Base-by-base conservation (phyloP, 92 coral and sea anemone genomes). In the Plumapathes pennacea region DNA sequence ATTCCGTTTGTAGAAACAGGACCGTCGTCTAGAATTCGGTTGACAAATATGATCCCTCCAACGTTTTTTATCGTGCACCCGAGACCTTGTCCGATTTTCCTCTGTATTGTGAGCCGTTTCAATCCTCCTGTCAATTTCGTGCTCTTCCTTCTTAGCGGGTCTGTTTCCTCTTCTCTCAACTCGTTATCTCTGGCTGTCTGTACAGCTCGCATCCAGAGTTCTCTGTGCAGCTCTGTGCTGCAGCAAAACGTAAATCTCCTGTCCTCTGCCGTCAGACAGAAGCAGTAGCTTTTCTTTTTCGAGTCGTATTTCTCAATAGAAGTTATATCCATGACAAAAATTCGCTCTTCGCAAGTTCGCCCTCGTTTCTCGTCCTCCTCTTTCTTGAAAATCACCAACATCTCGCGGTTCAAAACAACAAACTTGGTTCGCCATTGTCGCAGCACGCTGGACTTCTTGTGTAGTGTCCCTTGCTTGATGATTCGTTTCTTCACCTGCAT, bases 11-110 rank as follows among this genome's bases (percentile, higher is more conserved):
- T 79, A 0, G 96, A 89, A 10, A 89, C 99, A 5, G 96, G 90
- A 0, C 99, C 99, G 17, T 89, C 90, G 36, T 94, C 99, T 10
- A 94, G 67, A 42, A 94, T 94, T 5, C 99, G 81, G 33, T 83
- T 94, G 10, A 94, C 99, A 39, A 94, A 89, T 37, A 94, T 90
- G 21, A 85, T 75, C 9, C 99, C 99, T 7, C 90, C 96, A 32
- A 94, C 91, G 48, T 83, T 81, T 50, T 89, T 94, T n/a, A 94
- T 94, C 4, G 96, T 78, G 32, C 96, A 89, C 0, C 99, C 99
- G 1, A 94, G 76, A 5, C 99, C 99, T 19, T 78, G 78, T 0
- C 88, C 90, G 30, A 72, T 80, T 39, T 81, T 82, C 39, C 89
- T 80, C 29, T 70, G 88, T 25, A 94, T 81, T 10, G 85, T 84